A percentile compares a stretch with the other conserved stretches of the same genome.
These are phyloP conservation scores for Dermatemys mawii DNA, from an alignment of 2,113 vertebrate species.

Conservation along the genomic window DNA sequence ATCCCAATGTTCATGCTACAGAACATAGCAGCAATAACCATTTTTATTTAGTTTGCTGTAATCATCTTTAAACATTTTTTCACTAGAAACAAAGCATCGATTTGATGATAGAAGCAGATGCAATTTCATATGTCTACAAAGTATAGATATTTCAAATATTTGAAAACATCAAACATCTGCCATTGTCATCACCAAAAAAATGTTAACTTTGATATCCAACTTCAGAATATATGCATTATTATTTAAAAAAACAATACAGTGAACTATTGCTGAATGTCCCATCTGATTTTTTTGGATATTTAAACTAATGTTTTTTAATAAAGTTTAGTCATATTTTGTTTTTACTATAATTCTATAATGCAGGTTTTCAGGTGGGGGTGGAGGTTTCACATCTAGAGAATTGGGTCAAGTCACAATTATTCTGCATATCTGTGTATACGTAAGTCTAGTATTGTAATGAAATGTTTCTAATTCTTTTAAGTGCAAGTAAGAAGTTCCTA, in stretches of 20 bases:
- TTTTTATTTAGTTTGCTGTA: neutral
- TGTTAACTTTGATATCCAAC: slow-evolving; percentile 20
- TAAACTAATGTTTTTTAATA: neutral
- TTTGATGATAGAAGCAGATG: slow-evolving; percentile 51
- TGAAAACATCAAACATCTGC: slow-evolving; percentile 34
- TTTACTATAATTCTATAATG: neutral
- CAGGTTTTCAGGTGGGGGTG: neutral
- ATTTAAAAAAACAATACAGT: neutral
- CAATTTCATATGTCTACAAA: neutral
- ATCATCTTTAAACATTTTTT: slow-evolving; percentile 21
- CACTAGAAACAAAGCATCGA: neutral
- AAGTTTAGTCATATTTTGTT: neutral
- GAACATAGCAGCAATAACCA: neutral
- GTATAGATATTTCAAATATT: slow-evolving; percentile 28
- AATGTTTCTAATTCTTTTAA: slow-evolving; percentile 8
- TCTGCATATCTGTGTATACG: neutral
- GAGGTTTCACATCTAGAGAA: neutral
- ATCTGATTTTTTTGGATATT: slow-evolving; percentile 27
- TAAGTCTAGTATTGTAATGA: neutral
- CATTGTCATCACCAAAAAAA: slow-evolving; percentile 17
- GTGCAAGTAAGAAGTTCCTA: neutral
- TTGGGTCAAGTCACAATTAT: neutral
- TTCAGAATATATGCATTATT: slow-evolving; percentile 18
- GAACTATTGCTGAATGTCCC: slow-evolving; percentile 16
- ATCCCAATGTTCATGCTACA: accelerated